Percentiles rank a stretch among this genome's conserved stretches.
Conservation (phyloP, 92 coral and sea anemone species). For the Parazoanthus atlanticus region DNA sequence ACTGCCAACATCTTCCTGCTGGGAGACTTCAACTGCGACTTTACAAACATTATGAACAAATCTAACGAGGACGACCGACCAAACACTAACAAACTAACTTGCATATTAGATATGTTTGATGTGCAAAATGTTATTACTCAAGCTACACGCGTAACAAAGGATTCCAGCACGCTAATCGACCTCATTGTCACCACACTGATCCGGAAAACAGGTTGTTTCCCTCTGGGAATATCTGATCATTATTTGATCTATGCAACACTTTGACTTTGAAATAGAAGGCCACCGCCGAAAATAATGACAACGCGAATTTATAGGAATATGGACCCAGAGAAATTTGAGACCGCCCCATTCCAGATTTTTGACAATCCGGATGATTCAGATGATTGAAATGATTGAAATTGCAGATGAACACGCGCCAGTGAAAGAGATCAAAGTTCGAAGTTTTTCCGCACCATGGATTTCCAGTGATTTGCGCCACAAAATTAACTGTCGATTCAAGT, state of each 20-base stretch:
- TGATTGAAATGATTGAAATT: no score
- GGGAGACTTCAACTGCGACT: slow-evolving; percentile 55
- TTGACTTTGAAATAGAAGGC: slow-evolving; percentile 14
- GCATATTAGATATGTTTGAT: no score
- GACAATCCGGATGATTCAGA: no score
- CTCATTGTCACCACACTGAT: slow-evolving; percentile 53
- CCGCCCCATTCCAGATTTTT: not conserved
- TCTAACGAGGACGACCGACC: not conserved
- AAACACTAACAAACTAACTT: no score
- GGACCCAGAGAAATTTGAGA: not conserved
- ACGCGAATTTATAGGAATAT: not conserved
- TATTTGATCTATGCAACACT: slow-evolving; percentile 30
- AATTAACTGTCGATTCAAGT: no score
- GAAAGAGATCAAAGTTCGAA: no score
- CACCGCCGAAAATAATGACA: no score
- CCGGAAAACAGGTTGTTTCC: slow-evolving; percentile 20
- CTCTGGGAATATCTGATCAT: slow-evolving; percentile 40
- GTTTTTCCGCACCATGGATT: no score
- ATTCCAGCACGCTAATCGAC: slow-evolving; percentile 42
- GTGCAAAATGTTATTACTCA: no score
- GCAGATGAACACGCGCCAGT: no score
- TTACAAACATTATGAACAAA: not conserved
- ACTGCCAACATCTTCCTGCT: slow-evolving; percentile 46
- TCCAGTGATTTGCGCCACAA: no score
- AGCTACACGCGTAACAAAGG: slow-evolving; percentile 45